Conservation (phyloP, 2,888 invertebrate genomes). For the Plagodis dolabraria region DNA sequence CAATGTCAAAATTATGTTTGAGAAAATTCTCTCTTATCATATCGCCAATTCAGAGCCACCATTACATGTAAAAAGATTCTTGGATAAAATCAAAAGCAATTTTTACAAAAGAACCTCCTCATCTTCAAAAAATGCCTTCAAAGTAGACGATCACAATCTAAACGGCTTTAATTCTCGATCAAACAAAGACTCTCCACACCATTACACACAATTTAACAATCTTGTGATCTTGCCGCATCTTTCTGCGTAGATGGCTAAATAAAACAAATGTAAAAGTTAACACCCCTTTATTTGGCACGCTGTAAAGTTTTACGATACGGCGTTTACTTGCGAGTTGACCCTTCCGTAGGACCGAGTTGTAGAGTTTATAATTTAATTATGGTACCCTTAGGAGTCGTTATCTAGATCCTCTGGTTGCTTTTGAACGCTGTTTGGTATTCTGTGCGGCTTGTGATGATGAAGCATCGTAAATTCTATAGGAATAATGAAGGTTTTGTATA, state of each 20-base stretch:
- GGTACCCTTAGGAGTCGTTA: constrained; percentile 75
- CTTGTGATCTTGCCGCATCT: constrained; percentile 51
- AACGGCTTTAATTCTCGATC: constrained; percentile 24
- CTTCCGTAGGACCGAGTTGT: constrained; percentile 57
- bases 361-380: constrained; percentile 84
- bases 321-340: constrained; percentile 81
- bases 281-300: constrained; percentile 81
- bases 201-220: constrained; percentile 61
- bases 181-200: constrained; percentile 33
- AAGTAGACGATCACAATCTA: constrained; percentile 21
- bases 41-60: too few species aligned
- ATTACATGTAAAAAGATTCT: too few species aligned
- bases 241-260: constrained; percentile 49
- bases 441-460: constrained; percentile 1
- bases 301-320: constrained; percentile 81
- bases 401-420: constrained; percentile 50
- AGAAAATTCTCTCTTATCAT: too few species aligned
- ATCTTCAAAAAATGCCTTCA: constrained; percentile 1
- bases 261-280: constrained; percentile 74
- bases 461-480: neutral
- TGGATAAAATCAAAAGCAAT: too few species aligned
- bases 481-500: too few species aligned
- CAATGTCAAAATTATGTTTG: too few species aligned
- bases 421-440: constrained; percentile 34
- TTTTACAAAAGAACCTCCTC: neutral